Conservation (phyloP, 2,888 invertebrate species). For the Zelleria hepariella region DNA sequence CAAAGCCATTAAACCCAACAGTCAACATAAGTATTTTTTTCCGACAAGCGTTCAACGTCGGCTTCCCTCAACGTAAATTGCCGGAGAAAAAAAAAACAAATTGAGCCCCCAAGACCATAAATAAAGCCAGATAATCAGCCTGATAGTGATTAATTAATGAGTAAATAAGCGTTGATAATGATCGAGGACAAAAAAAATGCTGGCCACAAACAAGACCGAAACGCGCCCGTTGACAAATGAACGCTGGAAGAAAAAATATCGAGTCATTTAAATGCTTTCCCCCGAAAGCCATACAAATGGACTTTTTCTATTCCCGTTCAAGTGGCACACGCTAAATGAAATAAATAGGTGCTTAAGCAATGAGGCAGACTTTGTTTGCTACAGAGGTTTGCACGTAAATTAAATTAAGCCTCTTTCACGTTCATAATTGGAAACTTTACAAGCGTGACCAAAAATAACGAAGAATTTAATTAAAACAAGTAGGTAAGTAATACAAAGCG, state of each 20-base stretch:
- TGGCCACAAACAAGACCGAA: constrained; percentile 20
- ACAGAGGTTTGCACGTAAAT: no score
- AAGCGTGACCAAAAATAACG: background rate
- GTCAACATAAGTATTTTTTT: no score
- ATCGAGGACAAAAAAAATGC: constrained; percentile 43
- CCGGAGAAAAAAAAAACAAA: constrained; percentile 23
- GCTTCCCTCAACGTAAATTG: constrained; percentile 2
- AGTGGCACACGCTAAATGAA: background rate
- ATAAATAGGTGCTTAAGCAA: background rate
- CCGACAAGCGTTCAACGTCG: background rate
- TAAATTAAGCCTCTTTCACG: background rate
- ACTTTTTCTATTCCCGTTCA: constrained; percentile 24
- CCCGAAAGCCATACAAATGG: constrained; percentile 47
- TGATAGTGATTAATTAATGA: constrained; percentile 64
- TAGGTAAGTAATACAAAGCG: background rate
- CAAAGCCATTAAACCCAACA: no score
- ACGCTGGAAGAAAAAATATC: constrained; percentile 43
- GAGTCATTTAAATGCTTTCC: constrained; percentile 45
- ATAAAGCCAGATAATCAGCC: constrained; percentile 43
- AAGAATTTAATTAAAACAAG: background rate
- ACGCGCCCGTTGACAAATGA: constrained; percentile 44
- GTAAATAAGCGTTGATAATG: constrained; percentile 61
- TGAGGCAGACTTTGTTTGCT: background rate
- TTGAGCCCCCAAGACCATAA: constrained; percentile 23
- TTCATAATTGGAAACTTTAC: background rate